phyloP scores from a whole-genome alignment of 2,797 vertebrate genomes.

The Ptychadena robeensis region DNA sequence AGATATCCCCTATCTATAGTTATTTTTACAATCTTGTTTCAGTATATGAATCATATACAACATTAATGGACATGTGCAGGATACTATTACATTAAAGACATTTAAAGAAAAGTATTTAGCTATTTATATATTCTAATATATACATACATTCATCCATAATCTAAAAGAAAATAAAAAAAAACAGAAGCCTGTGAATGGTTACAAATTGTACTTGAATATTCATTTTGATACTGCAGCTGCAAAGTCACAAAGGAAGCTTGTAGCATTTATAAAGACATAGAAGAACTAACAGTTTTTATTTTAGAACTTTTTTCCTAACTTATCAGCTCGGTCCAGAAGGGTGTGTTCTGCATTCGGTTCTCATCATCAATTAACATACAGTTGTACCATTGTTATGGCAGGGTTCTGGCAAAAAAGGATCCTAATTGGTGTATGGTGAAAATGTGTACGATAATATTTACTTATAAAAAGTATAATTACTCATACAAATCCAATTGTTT shows the following conservation, averaged over 20 bases:
- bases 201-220: slow-evolving; percentile 14
- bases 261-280: background rate
- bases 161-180: background rate
- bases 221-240: slow-evolving; percentile 12
- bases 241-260: background rate
- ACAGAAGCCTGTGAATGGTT: background rate
- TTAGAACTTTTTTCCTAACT: too few species aligned
- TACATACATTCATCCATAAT: background rate
- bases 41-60: too few species aligned
- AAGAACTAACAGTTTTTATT: background rate
- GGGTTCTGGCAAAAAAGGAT: background rate
- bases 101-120: background rate
- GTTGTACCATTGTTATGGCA: background rate
- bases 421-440: background rate
- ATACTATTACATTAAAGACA: background rate
- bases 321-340: background rate
- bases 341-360: background rate
- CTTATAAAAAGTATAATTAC: slow-evolving; percentile 10
- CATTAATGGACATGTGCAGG: too few species aligned
- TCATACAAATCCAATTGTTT: slow-evolving; percentile 9
- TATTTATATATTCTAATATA: background rate
- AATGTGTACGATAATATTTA: background rate
- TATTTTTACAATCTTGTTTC: too few species aligned
- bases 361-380: background rate
- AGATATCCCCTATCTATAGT: too few species aligned